Evolutionary conservation across 2,113 vertebrate genomes (phyloP), one percentile per base, ranked within the genome.

Genomic region (Pao palembangensis): DNA sequence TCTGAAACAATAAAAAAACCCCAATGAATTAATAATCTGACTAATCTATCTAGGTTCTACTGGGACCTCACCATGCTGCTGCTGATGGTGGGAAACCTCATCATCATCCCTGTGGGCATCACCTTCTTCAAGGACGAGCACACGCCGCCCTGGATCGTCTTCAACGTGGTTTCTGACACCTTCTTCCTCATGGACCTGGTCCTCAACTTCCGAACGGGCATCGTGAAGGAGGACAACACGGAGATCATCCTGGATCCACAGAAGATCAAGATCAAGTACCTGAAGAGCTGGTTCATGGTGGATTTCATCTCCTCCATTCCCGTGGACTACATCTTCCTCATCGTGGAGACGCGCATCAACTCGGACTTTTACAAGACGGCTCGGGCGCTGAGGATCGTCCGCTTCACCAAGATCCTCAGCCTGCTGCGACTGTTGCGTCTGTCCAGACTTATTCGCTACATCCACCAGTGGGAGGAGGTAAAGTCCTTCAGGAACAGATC

Each of bases 401-500:
- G 97, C 61, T 99, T 99, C 86, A 98, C 96, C 15, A 99, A 99
- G 89, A 98, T 99, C 83, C 94, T 98, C 60, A 98, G 96, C 79
- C 92, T 99, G 18, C 90, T 98, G 73, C 91, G 97, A 5, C 92
- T 99, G 20, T 84, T 99, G 58, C 91, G 96, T 10, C 93, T 98
- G 51, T 98, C 97, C 1, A 92, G 97, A 44, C 96, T 99, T 82
- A 99, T 99, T 58, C 93, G 96, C 58, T 99, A 99, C 57, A 98
- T 99, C 74, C 97, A 99, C 75, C 97, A 99, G 83, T 99, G 97
- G 97, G 97, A 99, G 83, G 96, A 99, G 95, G 97, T 99, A 88
- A 88, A 89, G 93, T 55, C 51, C 43, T 21, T 25, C 62, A 60
- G 20, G 47, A 41, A 52, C 12, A 8, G 21, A 8, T 20, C 13